Evolutionary conservation across 2,888 invertebrate species (phyloP), one percentile per base, ranked within the genome.

Genomic region (Carterocephalus palaemon): DNA sequence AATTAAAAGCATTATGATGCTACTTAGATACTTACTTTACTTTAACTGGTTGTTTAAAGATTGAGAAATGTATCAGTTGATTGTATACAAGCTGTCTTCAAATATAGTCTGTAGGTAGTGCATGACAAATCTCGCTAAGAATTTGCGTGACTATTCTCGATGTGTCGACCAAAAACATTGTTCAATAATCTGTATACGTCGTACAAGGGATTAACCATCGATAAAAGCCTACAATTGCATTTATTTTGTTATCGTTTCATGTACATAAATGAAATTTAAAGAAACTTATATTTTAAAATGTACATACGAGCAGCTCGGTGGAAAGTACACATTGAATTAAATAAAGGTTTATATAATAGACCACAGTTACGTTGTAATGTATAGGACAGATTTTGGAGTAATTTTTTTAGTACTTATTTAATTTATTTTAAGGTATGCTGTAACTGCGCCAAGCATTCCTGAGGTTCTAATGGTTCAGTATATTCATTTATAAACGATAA

Each of bases 391-490:
- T 71, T 70, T 72, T 62, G 60, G 66, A 63, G 65, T 64, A 70
- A n/a, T n/a, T n/a, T 65, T 64, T 75, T 76, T 77, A 77, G 83
- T 82, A 83, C 80, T 81, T 84, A 84, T 80, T 82, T 84, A 84
- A 83, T 75, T 82, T 81, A 83, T 82, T 81, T 68, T 73, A 70
- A 71, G 64, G 68, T 76, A 74, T 67, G 69, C 67, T 77, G 69
- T 78, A 75, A 71, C 70, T 60, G 62, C 67, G 70, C 67, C 69
- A 75, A 75, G 75, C 84, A 85, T 85, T 84, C 84, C 84, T 80
- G 75, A 73, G 64, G 67, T 78, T 70, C 75, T 66, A 75, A 75
- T 62, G 69, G 72, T 79, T 79, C 73, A 73, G 71, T 75, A 73
- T 76, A 78, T 76, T 77, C 73, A 67, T 64, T 57, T 70, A 65